Percentiles rank a stretch among this genome's conserved stretches.
phyloP scores from a whole-genome alignment of 2,797 vertebrate species.

The Erithacus rubecula region DNA sequence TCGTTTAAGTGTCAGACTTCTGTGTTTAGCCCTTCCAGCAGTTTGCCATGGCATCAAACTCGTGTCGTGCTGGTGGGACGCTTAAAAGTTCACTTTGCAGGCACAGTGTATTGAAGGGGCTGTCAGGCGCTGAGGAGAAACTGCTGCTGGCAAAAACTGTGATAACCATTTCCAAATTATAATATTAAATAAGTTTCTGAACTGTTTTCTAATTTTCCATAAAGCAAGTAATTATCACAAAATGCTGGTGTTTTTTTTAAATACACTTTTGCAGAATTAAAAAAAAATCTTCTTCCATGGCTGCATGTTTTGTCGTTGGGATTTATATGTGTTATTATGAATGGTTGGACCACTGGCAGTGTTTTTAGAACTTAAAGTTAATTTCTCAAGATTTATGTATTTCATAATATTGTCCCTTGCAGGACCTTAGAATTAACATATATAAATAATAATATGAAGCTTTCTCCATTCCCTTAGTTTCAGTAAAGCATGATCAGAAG shows the following conservation, averaged over 20 bases:
- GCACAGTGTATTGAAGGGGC: not conserved
- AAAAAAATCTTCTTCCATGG: not conserved
- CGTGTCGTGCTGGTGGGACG: fast-evolving
- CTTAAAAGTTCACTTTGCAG: not conserved
- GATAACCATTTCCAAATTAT: not conserved
- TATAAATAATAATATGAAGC: not conserved
- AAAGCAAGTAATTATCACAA: not conserved
- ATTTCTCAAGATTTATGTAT: not conserved
- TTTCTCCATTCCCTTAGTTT: not conserved
- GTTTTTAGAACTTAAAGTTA: not conserved
- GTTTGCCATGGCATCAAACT: fast-evolving
- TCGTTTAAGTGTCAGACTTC: not conserved
- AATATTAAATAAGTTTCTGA: not conserved
- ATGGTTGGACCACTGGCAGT: fast-evolving
- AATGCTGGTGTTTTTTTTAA: not conserved
- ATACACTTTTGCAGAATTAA: not conserved
- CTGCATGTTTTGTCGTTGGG: not conserved
- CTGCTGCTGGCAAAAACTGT: not conserved
- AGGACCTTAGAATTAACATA: not conserved
- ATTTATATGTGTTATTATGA: not conserved
- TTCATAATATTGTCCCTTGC: not conserved
- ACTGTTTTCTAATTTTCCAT: not conserved
- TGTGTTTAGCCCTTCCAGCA: not conserved
- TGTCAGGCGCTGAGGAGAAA: not conserved
- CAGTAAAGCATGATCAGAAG: not conserved